Percentiles rank a stretch among this genome's conserved stretches.
Evolutionary conservation across 2,797 vertebrate genomes (phyloP).

Genomic region (Intellagama lesueurii): DNA sequence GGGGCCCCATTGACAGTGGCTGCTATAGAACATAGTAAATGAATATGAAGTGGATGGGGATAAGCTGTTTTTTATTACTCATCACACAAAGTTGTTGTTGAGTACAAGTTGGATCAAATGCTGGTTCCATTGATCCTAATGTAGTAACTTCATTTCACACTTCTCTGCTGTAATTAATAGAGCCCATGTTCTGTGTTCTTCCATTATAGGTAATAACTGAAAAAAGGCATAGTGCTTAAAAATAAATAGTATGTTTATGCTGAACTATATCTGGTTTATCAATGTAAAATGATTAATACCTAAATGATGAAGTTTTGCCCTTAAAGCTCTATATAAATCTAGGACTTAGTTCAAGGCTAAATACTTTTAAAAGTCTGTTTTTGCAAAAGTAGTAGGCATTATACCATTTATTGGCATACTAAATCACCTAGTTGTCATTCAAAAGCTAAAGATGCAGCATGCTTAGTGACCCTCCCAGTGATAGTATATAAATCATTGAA

Average conservation of each 20-base stretch:
- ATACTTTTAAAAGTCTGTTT: constrained; percentile 58
- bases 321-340: constrained; percentile 66
- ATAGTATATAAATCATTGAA: constrained; percentile 80
- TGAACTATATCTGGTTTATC: constrained; percentile 68
- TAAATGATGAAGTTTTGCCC: constrained; percentile 64
- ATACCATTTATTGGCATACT: constrained; percentile 77
- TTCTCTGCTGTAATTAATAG: constrained; percentile 38
- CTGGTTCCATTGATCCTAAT: constrained; percentile 54
- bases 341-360: constrained; percentile 69
- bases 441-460: constrained; percentile 71
- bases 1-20: no score
- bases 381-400: constrained; percentile 71
- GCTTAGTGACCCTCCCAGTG: constrained; percentile 72
- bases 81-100: constrained; percentile 15
- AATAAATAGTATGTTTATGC: constrained; percentile 63
- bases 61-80: constrained; percentile 23
- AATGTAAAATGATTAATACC: constrained; percentile 69
- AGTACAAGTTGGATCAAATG: constrained; percentile 23
- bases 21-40: neutral
- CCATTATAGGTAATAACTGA: constrained; percentile 52
- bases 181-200: constrained; percentile 61
- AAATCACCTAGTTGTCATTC: constrained; percentile 79
- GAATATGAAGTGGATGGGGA: neutral
- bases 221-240: constrained; percentile 64
- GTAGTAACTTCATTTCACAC: constrained; percentile 50